Base-by-base conservation (phyloP, 2,888 invertebrate species). In the Chaitophorus viminalis region DNA sequence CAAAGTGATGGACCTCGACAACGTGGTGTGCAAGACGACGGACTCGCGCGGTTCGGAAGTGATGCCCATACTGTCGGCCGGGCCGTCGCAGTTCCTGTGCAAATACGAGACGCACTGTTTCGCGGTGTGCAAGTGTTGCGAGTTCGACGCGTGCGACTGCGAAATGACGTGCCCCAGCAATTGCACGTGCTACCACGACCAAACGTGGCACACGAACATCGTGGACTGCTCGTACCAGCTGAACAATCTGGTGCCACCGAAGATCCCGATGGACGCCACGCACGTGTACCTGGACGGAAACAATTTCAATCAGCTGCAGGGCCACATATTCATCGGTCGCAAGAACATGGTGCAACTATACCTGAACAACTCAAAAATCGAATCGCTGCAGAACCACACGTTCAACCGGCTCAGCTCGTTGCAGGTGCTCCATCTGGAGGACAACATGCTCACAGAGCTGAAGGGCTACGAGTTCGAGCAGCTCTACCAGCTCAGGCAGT, bases 81-180 rank as follows among this genome's bases (percentile, higher is more conserved):
- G 94, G 90, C 94, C 96, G 87, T 94, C 95, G 90, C 96, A 97
- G 92, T 98, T 98, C 92, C 93, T 98, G 90, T 98, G 98, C 92
- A 95, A 95, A 90, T 98, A 98, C 93, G 96, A 96, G 91, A 95
- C 96, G 85, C 97, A 98, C 92, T 98, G 98, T 92, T 98, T 98
- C 92, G 96, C 97, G 72, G 94, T 97, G 82, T 98, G 98, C 92
- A 97, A 97, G 91, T 98, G 98, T 92, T 98, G 98, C 92, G 98
- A 98, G 91, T 98, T 97, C 91, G 97, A 97, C 91, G 96, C 96
- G 89, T 98, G 98, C 92, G 98, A 98, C 92, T 98, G 98, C 92
- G 97, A 98, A 93, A 97, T 98, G 96, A 97, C 96, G 89, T 98
- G 98, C 91, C 98, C 98, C 60, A 94, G 94, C 90, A 97, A 97